Evolutionary conservation across 2,888 invertebrate genomes (phyloP).

Genomic region (Hypomecis punctinalis): DNA sequence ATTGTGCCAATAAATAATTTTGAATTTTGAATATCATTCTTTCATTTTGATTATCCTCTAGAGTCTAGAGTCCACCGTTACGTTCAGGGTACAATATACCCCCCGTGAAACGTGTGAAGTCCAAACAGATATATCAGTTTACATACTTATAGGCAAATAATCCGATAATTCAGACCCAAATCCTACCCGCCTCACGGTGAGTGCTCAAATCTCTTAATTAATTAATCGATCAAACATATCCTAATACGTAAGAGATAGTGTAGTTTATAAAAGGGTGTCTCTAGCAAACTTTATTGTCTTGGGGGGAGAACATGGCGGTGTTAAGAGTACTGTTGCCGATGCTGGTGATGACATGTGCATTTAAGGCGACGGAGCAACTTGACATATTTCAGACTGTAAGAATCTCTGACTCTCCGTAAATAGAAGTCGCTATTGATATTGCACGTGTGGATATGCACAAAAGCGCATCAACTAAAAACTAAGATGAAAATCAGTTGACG

Average conservation of each 20-base stretch:
- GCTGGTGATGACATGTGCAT: slow-evolving; percentile 19
- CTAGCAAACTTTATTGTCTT: slow-evolving; percentile 8
- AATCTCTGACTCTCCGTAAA: too few species aligned
- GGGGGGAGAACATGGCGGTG: slow-evolving; percentile 23
- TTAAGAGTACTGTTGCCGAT: slow-evolving; percentile 24
- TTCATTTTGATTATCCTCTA: too few species aligned
- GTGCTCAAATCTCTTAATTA: slow-evolving; percentile 8
- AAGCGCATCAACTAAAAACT: too few species aligned
- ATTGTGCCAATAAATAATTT: too few species aligned
- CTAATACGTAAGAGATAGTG: slow-evolving; percentile 5
- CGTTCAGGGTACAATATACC: too few species aligned
- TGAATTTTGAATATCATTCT: too few species aligned
- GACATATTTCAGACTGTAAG: slow-evolving; percentile 38
- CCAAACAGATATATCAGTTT: neutral
- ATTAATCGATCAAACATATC: slow-evolving; percentile 17
- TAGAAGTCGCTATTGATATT: too few species aligned
- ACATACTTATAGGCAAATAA: slow-evolving; percentile 3
- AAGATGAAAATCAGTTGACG: too few species aligned
- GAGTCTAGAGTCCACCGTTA: too few species aligned
- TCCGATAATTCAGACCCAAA: slow-evolving; percentile 5
- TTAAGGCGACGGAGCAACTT: slow-evolving; percentile 16
- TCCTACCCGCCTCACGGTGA: slow-evolving; percentile 1
- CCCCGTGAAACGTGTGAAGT: too few species aligned
- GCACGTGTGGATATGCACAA: too few species aligned
- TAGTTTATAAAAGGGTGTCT: slow-evolving; percentile 17